phyloP scores from a whole-genome alignment of 2,113 vertebrate genomes.

The Mirounga angustirostris region DNA sequence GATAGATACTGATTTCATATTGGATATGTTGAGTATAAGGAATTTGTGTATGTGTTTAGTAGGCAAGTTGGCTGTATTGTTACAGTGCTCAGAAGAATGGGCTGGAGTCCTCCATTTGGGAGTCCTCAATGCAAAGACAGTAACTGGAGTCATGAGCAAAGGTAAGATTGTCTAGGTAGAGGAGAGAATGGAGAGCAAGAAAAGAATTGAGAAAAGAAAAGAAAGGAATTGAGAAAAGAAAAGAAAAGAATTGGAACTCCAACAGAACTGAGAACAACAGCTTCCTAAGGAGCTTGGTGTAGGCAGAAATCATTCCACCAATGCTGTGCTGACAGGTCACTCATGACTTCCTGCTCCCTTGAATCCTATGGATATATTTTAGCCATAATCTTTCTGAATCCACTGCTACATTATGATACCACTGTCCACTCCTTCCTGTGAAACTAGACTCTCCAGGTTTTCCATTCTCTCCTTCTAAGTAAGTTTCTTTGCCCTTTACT shows the following conservation, averaged over 20 bases:
- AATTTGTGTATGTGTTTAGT: conserved; percentile 41
- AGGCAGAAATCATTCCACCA: neutral
- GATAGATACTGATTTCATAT: neutral
- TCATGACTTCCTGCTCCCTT: neutral
- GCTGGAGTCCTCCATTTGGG: neutral
- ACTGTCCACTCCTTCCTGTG: neutral
- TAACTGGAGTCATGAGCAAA: neutral
- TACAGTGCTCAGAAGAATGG: neutral
- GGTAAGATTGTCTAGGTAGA: neutral
- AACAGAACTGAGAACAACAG: neutral
- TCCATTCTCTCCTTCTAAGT: neutral
- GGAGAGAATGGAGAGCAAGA: neutral
- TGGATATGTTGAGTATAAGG: conserved; percentile 12
- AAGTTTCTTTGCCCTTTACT: neutral
- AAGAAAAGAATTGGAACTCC: neutral
- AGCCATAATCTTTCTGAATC: neutral
- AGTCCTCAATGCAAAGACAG: neutral
- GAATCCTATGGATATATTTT: neutral
- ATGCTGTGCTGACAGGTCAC: neutral
- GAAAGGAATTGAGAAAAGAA: neutral
- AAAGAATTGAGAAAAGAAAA: neutral
- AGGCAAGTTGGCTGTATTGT: neutral
- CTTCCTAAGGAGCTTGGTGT: neutral
- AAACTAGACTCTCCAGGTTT: conserved; percentile 26
- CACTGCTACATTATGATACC: neutral